Percentiles rank a stretch among this genome's conserved stretches.
Evolutionary conservation across 2,888 invertebrate species (phyloP).

Genomic region (Ichneumoninae sp.): DNA sequence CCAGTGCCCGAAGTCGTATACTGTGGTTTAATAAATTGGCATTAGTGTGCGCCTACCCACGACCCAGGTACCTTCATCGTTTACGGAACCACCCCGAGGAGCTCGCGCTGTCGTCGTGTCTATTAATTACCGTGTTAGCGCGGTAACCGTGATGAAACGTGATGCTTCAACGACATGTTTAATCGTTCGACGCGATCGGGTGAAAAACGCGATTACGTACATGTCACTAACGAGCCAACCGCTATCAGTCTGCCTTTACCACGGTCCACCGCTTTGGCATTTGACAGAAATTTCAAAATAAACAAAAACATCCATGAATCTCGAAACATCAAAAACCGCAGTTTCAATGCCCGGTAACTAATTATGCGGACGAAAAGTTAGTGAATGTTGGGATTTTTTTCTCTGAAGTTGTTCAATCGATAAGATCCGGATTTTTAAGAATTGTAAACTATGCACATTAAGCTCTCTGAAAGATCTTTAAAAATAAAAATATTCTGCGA

Average conservation of each 20-base stretch:
- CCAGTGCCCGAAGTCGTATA: slow-evolving; percentile 9
- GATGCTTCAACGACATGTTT: slow-evolving; percentile 73
- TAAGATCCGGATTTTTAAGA: too few relatives aligned
- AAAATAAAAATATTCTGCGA: too few relatives aligned
- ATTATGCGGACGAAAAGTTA: too few relatives aligned
- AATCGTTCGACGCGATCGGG: slow-evolving; percentile 72
- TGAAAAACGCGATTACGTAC: slow-evolving; percentile 37
- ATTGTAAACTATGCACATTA: too few relatives aligned
- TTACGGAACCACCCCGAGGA: slow-evolving; percentile 17
- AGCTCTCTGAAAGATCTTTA: too few relatives aligned
- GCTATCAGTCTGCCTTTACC: neutral
- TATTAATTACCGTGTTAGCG: slow-evolving; percentile 48
- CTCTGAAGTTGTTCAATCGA: too few relatives aligned
- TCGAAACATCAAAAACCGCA: too few relatives aligned
- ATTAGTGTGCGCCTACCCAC: slow-evolving; percentile 28
- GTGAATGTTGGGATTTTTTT: too few relatives aligned
- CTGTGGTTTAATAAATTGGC: slow-evolving; percentile 17
- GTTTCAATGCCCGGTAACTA: too few relatives aligned
- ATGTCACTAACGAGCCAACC: slow-evolving; percentile 1
- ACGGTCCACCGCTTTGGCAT: neutral
- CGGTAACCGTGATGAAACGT: slow-evolving; percentile 71
- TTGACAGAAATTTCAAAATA: neutral
- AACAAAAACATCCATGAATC: neutral
- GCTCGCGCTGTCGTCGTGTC: slow-evolving; percentile 36
- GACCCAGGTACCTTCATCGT: slow-evolving; percentile 15